Evolutionary conservation across 2,888 invertebrate genomes (phyloP).

Genomic region (Hirtodrosophila histrioides): DNA sequence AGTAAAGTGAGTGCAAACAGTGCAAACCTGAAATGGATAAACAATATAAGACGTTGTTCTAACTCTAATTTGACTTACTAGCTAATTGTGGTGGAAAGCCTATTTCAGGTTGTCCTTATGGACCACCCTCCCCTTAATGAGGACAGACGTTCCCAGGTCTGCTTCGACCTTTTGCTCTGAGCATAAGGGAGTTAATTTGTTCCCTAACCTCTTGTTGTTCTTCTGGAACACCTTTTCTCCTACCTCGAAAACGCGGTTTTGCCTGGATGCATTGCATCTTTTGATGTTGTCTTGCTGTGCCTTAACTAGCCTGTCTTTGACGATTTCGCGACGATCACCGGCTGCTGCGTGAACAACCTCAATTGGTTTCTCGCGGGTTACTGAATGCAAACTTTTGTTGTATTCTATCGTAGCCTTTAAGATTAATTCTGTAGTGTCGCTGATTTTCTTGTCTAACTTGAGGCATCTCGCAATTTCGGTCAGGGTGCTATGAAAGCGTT

Average conservation of each 20-base stretch:
- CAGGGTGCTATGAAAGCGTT: slow-evolving; percentile 21
- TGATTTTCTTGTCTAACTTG: slow-evolving; percentile 8
- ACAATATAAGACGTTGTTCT: neutral
- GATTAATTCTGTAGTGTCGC: slow-evolving; percentile 10
- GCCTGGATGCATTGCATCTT: slow-evolving; percentile 9
- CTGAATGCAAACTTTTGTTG: slow-evolving; percentile 2
- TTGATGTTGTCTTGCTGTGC: slow-evolving; percentile 1
- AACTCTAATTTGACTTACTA: neutral
- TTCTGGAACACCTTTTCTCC: slow-evolving; percentile 8
- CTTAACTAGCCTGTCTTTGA: slow-evolving; percentile 2
- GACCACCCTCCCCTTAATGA: neutral
- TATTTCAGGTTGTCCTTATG: slow-evolving; percentile 14
- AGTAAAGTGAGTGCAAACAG: slow-evolving; percentile 1
- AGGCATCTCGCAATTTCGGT: slow-evolving; percentile 14
- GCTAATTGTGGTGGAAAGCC: slow-evolving; percentile 1
- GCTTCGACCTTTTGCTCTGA: slow-evolving; percentile 3
- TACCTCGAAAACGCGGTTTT: slow-evolving; percentile 15
- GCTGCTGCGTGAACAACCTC: too few relatives aligned
- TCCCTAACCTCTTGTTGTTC: slow-evolving; percentile 16
- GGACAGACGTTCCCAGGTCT: slow-evolving; percentile 15
- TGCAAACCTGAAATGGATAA: slow-evolving; percentile 4
- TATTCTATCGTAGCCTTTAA: slow-evolving; percentile 6
- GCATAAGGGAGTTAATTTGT: slow-evolving; percentile 9
- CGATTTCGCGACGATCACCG: neutral
- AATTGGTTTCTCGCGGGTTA: neutral